Evolutionary conservation across 2,113 vertebrate genomes (phyloP).

Genomic region (Actenoides hombroni): DNA sequence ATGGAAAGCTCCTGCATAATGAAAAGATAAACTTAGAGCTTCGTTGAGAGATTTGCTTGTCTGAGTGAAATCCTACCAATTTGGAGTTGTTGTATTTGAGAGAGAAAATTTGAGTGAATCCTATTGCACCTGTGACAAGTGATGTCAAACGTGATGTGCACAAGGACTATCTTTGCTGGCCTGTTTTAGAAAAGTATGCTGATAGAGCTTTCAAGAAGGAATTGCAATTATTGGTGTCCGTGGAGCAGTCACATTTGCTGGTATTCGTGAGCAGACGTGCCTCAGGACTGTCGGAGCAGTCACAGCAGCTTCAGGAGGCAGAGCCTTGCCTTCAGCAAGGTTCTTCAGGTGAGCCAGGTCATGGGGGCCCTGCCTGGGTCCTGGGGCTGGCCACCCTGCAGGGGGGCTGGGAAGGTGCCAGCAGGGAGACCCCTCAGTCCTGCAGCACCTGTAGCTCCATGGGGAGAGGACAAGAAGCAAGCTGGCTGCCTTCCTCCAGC

Average conservation of each 20-base stretch:
- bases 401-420: too few species aligned
- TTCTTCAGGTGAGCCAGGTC: too few species aligned
- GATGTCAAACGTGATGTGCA: neutral
- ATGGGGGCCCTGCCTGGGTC: neutral
- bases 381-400: neutral
- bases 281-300: neutral
- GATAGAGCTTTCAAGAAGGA: neutral
- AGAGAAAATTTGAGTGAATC: neutral
- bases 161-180: neutral
- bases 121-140: neutral
- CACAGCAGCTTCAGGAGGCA: neutral
- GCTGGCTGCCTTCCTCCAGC: neutral
- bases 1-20: neutral
- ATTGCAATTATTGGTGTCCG: fast-evolving
- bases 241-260: neutral
- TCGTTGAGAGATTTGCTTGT: neutral
- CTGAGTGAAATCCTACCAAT: neutral
- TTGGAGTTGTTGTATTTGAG: fast-evolving
- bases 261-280: fast-evolving
- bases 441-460: neutral
- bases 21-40: neutral
- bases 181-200: neutral
- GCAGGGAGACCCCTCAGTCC: neutral
- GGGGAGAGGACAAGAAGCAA: too few species aligned
- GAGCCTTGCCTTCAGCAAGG: neutral